Base-by-base conservation (phyloP, 2,113 vertebrate genomes). In the Aspidoscelis tigris region DNA sequence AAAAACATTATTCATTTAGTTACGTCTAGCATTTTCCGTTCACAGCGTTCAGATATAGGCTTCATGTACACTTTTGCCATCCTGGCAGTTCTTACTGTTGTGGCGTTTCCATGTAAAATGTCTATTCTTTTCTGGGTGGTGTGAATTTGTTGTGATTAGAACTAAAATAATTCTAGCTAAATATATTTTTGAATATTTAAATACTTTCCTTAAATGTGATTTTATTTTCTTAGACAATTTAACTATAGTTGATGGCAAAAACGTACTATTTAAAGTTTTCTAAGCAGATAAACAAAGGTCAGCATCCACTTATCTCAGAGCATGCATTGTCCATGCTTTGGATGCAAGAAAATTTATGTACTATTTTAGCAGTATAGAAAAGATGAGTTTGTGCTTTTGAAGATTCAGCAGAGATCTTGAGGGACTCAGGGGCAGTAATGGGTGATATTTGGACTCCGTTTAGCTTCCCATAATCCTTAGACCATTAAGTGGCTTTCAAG, bases 21-120 rank as follows among this genome's bases (percentile, higher is more conserved):
- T 93, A 82, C 94, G 93, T 94, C 91, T 92, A 89, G 91, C 89
- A 92, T 94, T 61, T 94, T 95, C 90, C 84, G 86, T 95, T 95
- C 92, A 69, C 94, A 95, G 95, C 94, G 44, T 92, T 95, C 81
- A 90, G 81, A 53, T 92, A 84, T 92, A 92, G 94, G 89, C 88
- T 75, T 86, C 81, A 65, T 92, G 93, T 90, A 77, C 82, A 43
- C 87, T 89, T 84, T 87, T 84, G 90, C 82, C 47, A 81, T 87
- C 73, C 41, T 76, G 83, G 81, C 90, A 91, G 82, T 81, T 86
- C 84, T 89, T 91, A 21, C 68, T 79, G 39, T 88, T 91, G 53
- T 91, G 61, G 84, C 90, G 88, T 80, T 82, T 76, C 55, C 65
- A 73, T 88, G 84, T 93, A 83, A 66, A 86, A 81, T 81, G 78